Evolutionary conservation across 23 tunicate species (phyloP), one percentile per base, ranked within the genome.

Genomic region (Botrylloides violaceus): DNA sequence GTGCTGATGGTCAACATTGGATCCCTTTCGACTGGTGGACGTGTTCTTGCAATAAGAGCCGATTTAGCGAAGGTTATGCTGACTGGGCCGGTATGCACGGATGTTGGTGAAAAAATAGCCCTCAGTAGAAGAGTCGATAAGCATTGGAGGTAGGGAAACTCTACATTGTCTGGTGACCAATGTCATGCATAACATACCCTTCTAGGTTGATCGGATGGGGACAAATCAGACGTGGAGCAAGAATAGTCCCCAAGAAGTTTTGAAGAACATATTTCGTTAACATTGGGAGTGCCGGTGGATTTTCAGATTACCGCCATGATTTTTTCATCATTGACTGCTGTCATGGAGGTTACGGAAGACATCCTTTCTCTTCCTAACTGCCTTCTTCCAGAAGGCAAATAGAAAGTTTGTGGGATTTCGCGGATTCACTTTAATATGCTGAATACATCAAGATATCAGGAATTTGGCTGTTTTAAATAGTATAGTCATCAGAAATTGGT

Each of bases 41-140:
- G 98, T 5, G 93, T 93, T 21, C 60, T 80, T 18, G 93, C 92
- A 2, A 86, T 93, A 31, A 93, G 81, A 74, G 98, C 94, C 76
- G 93, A 86, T 85, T 58, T 85, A 27, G 98, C 98, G 15, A 86
- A 86, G 38, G 65, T 93, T 1, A 78, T 81, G 83, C 80, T 93
- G 2, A 76, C 84, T 2, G 79, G 73, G n/a, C 98, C 98, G 1
- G 98, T 93, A 21, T 93, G 98, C 73, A 93, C 98, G 0, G 93
- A 85, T 47, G 98, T 85, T 1, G 95, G 95, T 0, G 98, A 93
- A 65, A 93, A 93, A 43, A 93, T 93, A 58, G 98, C 98, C n/a
- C 73, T 93, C 0, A 85, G 94, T 61, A 57, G 98, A 65, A 77
- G 98, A 36, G 93, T 93, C 36, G 98, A 93, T 43, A 85, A 81